Base-by-base conservation (phyloP, 2,888 invertebrate species). In the Sipha maydis region DNA sequence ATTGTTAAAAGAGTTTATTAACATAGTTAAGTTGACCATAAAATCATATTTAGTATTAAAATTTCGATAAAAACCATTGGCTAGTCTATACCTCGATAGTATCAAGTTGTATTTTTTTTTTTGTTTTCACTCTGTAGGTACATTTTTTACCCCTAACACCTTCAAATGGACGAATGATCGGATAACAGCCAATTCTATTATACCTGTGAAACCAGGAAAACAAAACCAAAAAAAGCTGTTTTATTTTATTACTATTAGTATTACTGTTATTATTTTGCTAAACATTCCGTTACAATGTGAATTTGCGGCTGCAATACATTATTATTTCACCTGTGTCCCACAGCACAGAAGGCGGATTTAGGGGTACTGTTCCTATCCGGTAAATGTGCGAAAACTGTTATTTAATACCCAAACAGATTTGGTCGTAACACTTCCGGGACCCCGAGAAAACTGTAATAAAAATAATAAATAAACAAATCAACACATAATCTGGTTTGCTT, bases 381-480 rank as follows among this genome's bases (percentile, higher is more conserved):
- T 69, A 78, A 85, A 85, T 69, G 77, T 34, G 69, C 21, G 71
- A 71, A 79, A 79, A 86, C 75, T 56, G 85, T 86, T 86, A 79
- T 86, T 86, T 79, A 79, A 79, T 31, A 56, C 71, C 85, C 38
- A 8, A 38, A 34, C 38, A 56, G 54, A 69, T 79, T 86, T 86
- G 14, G 21, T 56, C 31, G 71, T 34, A 85, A 69, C 69, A 85
- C 77, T 85, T 69, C 78, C 69, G 78, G 34, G 85, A 78, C 78
- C 25, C 21, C 69, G 48, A 78, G 85, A 78, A 78, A 85, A 78
- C 48, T 48, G 31, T 31, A 86, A 56, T 73, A 56, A 71, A 86
- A 86, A 73, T n/a, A 86, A 86, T 56, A 79, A 86, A 86, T 71
- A 85, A 78, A 79, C 79, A 79, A 78, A 86, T 79, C 69, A 79